Base-by-base conservation (phyloP, 2,888 invertebrate genomes). In the Scaeva pyrastri region DNA sequence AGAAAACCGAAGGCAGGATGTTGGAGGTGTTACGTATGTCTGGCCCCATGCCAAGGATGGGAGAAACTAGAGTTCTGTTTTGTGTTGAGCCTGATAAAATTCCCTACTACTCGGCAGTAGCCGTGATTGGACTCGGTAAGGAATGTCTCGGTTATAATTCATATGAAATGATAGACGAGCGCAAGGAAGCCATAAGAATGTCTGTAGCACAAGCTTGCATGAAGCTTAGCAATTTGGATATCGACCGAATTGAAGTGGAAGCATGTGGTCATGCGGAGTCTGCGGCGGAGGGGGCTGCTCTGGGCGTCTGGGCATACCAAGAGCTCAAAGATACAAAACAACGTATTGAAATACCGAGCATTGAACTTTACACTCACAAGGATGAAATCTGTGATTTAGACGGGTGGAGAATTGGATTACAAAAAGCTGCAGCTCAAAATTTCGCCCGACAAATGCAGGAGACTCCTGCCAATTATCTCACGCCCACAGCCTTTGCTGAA, bases 401-500 rank as follows among this genome's bases (percentile, higher is more conserved):
- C 0, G 95, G 95, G 3, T 97, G 96, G 96, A 93, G 94, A 88
- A 94, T 95, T 80, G 97, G 97, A 0, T 89, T 94, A 36, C 93
- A 95, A 74, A 95, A 96, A 90, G 97, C 96, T 0, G 95, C 96
- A 77, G 95, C 96, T 0, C 97, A 97, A 92, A 97, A 97, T 92
- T 93, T 97, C 76, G 95, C 96, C 0, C 93, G 97, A 6, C 94
- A 94, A 88, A 92, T 97, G 12, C 96, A 96, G 93, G 97, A 97
- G 91, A 95, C 96, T 90, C 97, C 97, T 0, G 95, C 97, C 1
- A 97, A 97, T 91, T 90, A 95, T 75, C 93, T 97, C 91, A 97
- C 96, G 2, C 97, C 97, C 0, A 96, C 96, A 0, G 94, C 94
- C 6, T 97, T 97, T 91, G 96, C 96, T 2, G 95, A 96, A 91